Percentiles rank a stretch among this genome's conserved stretches.
Evolutionary conservation across 2,113 vertebrate species (phyloP).

Genomic region (Corythoichthys haematopterus): DNA sequence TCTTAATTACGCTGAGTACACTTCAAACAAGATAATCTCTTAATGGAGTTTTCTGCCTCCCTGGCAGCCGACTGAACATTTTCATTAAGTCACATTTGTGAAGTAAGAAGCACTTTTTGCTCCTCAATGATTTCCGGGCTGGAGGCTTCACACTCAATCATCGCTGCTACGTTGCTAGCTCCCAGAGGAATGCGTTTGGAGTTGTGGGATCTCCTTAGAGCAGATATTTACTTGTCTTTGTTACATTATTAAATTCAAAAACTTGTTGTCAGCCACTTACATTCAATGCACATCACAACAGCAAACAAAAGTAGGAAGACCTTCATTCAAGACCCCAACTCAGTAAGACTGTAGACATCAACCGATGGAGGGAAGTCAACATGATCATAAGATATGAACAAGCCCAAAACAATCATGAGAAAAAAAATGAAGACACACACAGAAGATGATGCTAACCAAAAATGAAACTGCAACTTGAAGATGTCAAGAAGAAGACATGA

Average conservation of each 20-base stretch:
- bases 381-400: no score
- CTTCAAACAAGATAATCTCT: not conserved
- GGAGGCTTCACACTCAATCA: not conserved
- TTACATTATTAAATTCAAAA: not conserved
- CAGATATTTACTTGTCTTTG: not conserved
- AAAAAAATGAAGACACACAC: not conserved
- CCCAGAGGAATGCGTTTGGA: not conserved
- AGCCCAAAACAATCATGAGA: no score
- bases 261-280: not conserved
- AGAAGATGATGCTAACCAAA: not conserved
- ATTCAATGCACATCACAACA: not conserved
- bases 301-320: not conserved
- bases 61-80: not conserved
- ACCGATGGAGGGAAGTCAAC: no score
- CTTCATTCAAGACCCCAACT: not conserved
- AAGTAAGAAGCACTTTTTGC: not conserved
- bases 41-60: not conserved
- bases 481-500: no score
- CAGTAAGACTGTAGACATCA: no score
- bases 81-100: not conserved
- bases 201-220: not conserved
- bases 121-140: not conserved
- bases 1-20: not conserved
- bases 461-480: no score
- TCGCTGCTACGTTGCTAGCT: not conserved